These are phyloP conservation scores for Poliocrania exsul DNA, from an alignment of 2,797 vertebrate species.

Conservation along the genomic window DNA sequence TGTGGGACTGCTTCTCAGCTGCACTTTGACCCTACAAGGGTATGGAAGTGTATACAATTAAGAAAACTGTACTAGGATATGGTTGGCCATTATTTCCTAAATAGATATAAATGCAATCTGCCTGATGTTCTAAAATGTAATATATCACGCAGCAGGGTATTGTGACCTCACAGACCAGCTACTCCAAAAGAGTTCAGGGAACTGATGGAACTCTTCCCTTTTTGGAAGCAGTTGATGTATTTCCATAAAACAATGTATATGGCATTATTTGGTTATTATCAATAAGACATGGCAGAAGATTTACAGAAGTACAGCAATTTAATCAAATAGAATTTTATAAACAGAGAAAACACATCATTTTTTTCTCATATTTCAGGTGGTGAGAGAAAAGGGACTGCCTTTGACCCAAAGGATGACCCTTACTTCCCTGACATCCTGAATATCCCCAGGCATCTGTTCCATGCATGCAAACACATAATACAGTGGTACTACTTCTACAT, in stretches of 20 bases:
- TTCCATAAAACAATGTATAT: not conserved
- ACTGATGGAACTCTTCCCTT: not conserved
- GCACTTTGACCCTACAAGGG: not conserved
- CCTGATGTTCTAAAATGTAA: not conserved
- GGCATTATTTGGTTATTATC: not conserved
- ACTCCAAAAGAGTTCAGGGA: not conserved
- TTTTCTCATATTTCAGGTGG: not conserved
- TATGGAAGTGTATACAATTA: not conserved
- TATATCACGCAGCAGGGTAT: not conserved
- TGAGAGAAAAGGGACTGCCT: not conserved
- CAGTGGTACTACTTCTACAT: not conserved
- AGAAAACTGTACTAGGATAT: not conserved
- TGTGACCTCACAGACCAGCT: not conserved
- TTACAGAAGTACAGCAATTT: not conserved
- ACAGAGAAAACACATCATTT: not conserved
- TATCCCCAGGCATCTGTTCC: not conserved
- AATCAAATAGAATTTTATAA: not conserved
- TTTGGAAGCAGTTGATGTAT: not conserved
- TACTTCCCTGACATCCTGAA: not conserved
- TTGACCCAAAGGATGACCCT: not conserved
- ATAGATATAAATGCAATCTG: not conserved
- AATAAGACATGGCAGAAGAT: not conserved
- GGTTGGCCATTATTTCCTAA: not conserved
- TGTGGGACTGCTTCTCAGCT: not conserved
- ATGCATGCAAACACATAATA: not conserved